Conservation (phyloP, 2,113 vertebrate genomes). For the Clarias gariepinus region DNA sequence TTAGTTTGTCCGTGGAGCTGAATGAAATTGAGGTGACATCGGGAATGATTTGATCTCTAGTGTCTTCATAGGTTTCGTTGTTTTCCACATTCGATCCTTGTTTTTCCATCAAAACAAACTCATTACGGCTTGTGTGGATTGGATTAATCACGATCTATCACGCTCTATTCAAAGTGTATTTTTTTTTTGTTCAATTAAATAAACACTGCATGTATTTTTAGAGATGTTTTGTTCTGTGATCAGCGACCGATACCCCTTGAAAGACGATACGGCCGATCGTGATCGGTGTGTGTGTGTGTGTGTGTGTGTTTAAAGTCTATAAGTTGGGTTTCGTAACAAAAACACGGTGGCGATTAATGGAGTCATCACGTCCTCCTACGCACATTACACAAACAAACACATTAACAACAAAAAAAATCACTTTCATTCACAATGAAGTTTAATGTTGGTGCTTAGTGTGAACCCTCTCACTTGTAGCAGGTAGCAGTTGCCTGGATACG, state of each 20-base stretch:
- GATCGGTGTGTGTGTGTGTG: background rate
- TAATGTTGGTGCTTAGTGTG: slow-evolving; percentile 1
- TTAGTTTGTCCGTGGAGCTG: background rate
- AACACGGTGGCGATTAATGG: slow-evolving; percentile 3
- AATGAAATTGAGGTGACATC: background rate
- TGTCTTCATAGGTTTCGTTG: background rate
- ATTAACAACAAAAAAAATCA: slow-evolving; percentile 10
- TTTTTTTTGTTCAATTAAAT: background rate
- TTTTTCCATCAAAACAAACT: background rate
- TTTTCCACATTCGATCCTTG: background rate
- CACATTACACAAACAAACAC: slow-evolving; percentile 1
- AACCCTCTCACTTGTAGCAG: slow-evolving; percentile 24
- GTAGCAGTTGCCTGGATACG: slow-evolving; percentile 47
- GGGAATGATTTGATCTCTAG: background rate
- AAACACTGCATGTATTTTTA: background rate
- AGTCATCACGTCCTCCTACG: slow-evolving; percentile 2
- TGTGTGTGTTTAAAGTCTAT: background rate
- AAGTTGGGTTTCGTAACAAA: slow-evolving; percentile 23
- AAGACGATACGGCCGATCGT: background rate
- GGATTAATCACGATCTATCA: background rate
- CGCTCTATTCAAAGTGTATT: background rate
- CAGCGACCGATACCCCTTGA: background rate
- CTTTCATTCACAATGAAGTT: slow-evolving; percentile 34
- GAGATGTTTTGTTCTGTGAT: background rate
- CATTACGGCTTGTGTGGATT: background rate